Percentiles rank a stretch among this genome's conserved stretches.
phyloP scores from a whole-genome alignment of 2,888 invertebrate species.

The Agrochola litura region DNA sequence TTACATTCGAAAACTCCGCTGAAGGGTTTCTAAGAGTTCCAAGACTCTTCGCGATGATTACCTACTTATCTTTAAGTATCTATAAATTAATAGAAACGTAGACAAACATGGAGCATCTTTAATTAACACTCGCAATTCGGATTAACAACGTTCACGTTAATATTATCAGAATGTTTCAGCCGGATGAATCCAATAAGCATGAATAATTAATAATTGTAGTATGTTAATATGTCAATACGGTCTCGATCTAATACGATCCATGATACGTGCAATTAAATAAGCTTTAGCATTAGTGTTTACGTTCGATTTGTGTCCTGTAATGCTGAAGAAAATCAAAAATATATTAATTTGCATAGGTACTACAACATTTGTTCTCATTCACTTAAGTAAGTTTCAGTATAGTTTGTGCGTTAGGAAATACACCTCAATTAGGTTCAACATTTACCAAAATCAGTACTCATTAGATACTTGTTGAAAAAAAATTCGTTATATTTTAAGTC shows the following conservation, averaged over 20 bases:
- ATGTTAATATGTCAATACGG: constrained; percentile 72
- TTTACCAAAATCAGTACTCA: background rate
- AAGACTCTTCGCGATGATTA: constrained; percentile 62
- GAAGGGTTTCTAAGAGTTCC: constrained; percentile 49
- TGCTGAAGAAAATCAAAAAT: constrained; percentile 3
- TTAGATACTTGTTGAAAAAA: background rate
- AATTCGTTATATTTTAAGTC: background rate
- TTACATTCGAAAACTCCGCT: constrained; percentile 63
- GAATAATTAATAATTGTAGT: constrained; percentile 77
- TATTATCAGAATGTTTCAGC: constrained; percentile 74
- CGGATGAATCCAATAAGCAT: constrained; percentile 71
- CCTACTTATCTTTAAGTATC: constrained; percentile 47
- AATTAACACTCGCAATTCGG: constrained; percentile 69
- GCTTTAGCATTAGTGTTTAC: constrained; percentile 27
- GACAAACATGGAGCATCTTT: constrained; percentile 63
- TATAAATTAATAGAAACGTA: constrained; percentile 65
- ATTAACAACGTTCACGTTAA: constrained; percentile 68
- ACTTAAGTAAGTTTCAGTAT: background rate
- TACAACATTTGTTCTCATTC: background rate
- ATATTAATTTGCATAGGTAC: background rate
- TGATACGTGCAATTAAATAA: constrained; percentile 50
- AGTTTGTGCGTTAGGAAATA: background rate
- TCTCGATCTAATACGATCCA: constrained; percentile 59
- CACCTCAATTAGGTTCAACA: background rate
- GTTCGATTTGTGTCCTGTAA: constrained; percentile 8